phyloP scores from a whole-genome alignment of 2,797 vertebrate genomes.

The Trachurus trachurus region DNA sequence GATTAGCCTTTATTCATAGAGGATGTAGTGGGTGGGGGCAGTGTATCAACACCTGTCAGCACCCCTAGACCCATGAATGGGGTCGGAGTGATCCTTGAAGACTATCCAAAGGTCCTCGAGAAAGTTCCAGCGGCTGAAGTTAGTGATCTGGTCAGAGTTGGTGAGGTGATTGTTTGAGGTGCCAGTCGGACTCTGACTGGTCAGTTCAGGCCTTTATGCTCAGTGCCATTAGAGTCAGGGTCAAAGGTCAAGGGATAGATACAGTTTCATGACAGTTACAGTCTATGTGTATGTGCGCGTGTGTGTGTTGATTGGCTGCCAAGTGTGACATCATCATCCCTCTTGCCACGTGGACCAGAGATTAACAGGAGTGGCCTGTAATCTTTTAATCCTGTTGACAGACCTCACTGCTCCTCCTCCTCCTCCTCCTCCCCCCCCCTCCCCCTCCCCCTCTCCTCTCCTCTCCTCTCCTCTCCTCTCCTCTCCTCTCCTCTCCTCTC shows the following conservation, averaged over 20 bases:
- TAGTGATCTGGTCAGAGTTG: neutral
- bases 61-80: no score
- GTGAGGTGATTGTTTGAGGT: neutral
- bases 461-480: no score
- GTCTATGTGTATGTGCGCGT: constrained; percentile 20
- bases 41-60: no score
- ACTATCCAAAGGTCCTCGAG: no score
- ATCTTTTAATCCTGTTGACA: constrained; percentile 76
- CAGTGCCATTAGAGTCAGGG: neutral
- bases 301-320: constrained; percentile 37
- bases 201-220: neutral
- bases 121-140: neutral
- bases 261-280: neutral
- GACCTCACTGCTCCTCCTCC: constrained; percentile 33
- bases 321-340: constrained; percentile 69
- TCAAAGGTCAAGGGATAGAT: constrained; percentile 20
- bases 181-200: neutral
- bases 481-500: neutral
- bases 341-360: constrained; percentile 65
- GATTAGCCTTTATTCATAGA: no score
- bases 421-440: neutral
- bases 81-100: no score
- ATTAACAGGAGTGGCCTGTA: constrained; percentile 73
- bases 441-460: neutral
- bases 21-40: no score